Evolutionary conservation across 2,113 vertebrate species (phyloP).

Genomic region (Ivindomyrus marchei): DNA sequence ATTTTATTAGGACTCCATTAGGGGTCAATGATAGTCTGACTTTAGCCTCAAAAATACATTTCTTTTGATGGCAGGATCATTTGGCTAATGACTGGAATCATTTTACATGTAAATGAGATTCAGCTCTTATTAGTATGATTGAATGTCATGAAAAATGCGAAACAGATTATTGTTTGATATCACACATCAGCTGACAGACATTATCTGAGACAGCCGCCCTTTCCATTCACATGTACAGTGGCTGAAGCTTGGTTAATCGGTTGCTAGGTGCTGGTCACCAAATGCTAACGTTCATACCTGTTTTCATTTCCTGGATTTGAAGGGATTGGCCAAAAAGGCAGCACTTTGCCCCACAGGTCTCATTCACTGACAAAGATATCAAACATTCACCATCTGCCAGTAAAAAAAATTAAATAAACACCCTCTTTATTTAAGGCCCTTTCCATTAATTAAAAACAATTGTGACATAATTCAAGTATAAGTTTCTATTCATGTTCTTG

Average conservation of each 20-base stretch:
- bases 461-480: neutral
- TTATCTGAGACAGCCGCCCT: neutral
- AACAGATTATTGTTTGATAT: neutral
- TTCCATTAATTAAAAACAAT: slow-evolving; percentile 3
- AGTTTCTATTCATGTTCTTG: neutral
- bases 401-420: neutral
- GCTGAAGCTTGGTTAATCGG: neutral
- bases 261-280: neutral
- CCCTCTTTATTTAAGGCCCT: neutral
- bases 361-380: neutral
- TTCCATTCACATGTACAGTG: neutral
- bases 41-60: slow-evolving; percentile 20
- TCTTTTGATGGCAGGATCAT: slow-evolving; percentile 4
- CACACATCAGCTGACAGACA: neutral
- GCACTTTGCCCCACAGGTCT: neutral
- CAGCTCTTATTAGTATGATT: neutral
- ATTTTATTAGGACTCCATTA: slow-evolving; percentile 20
- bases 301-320: neutral
- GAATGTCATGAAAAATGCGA: slow-evolving; percentile 1
- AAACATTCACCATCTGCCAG: neutral
- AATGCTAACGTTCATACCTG: neutral
- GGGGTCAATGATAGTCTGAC: slow-evolving; percentile 21
- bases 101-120: slow-evolving; percentile 16
- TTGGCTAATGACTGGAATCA: slow-evolving; percentile 19
- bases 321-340: neutral